Evolutionary conservation across 2,888 invertebrate genomes (phyloP), one percentile per base, ranked within the genome.

Genomic region (Aphelenchoides bicaudatus): DNA sequence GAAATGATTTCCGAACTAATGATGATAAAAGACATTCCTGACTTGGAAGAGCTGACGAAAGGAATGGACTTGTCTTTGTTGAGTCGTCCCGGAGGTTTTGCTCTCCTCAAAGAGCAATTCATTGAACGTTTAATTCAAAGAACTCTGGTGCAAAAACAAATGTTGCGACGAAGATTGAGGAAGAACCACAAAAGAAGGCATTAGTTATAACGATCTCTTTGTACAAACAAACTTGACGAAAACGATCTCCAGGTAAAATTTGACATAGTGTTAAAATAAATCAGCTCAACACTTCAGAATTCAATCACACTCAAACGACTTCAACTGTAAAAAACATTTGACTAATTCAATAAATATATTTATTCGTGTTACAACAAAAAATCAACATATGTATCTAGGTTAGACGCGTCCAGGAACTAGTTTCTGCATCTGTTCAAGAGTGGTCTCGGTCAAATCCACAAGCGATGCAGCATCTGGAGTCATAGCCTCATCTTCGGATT

Each of bases 31-130:
- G 67, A 72, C 39, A 68, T 75, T 28, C 74, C 74, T 0, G 68
- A 75, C 46, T 46, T 75, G 39, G 73, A 75, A 19, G 73, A 71
- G 16, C 53, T 75, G 23, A 70, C 70, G 2, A 59, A 69, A 50
- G 75, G 75, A 38, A 67, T 75, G 69, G 75, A 75, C 55, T 43
- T 75, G 43, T 61, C 64, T 6, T 65, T 72, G 29, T 67, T 75
- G 47, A 67, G 60, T 52, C 68, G 64, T 38, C 75, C 75, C 2
- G 75, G 73, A 10, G 75, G 75, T 21, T 75, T 75, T 43, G 63
- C 68, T 8, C 50, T 61, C 13, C 58, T 75, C 16, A 71, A 71
- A 51, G 62, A 70, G 37, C 67, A 75, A 57, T 75, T 75, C 51
- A 71, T 75, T 52, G 70, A 74, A 50, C 54, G 75, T 37, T 53